phyloP scores from a whole-genome alignment of 1,140 invertebrate genomes.

The Cephus cinctus region DNA sequence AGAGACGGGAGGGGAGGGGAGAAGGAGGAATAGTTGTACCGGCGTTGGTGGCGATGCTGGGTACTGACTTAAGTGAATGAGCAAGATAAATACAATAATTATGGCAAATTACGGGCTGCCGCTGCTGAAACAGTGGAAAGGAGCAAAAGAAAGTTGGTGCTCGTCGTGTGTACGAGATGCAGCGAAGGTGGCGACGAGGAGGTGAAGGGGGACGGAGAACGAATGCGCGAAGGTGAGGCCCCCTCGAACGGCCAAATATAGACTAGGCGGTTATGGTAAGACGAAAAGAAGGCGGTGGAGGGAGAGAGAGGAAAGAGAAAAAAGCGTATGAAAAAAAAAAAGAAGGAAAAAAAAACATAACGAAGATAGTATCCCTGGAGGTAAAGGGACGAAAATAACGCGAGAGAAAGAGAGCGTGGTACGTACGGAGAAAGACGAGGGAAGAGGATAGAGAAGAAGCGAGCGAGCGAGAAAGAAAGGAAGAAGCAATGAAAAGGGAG shows the following conservation, averaged over 20 bases:
- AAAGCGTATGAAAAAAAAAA: constrained; percentile 3
- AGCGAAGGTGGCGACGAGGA: neutral
- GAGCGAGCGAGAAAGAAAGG: constrained; percentile 10
- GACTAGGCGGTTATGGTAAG: constrained; percentile 8
- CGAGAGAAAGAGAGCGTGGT: neutral
- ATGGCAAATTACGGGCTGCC: constrained; percentile 44
- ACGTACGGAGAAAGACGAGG: neutral
- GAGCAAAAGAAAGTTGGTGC: neutral
- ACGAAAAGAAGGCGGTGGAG: neutral
- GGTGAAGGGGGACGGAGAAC: neutral
- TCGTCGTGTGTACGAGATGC: neutral
- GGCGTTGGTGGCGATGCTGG: too few relatives aligned
- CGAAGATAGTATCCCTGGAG: neutral
- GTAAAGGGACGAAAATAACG: neutral
- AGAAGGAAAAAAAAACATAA: neutral
- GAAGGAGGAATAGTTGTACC: too few relatives aligned
- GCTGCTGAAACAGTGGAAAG: constrained; percentile 25
- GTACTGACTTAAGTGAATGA: constrained; percentile 47
- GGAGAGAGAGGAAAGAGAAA: constrained; percentile 2
- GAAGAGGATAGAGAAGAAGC: constrained; percentile 10
- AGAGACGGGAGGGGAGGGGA: too few relatives aligned
- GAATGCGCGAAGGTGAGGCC: neutral
- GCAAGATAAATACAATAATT: constrained; percentile 55
- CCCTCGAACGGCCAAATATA: constrained; percentile 12
- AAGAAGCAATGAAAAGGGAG: too few relatives aligned